phyloP scores from a whole-genome alignment of 1,140 invertebrate genomes.

The Drosophila cardini region DNA sequence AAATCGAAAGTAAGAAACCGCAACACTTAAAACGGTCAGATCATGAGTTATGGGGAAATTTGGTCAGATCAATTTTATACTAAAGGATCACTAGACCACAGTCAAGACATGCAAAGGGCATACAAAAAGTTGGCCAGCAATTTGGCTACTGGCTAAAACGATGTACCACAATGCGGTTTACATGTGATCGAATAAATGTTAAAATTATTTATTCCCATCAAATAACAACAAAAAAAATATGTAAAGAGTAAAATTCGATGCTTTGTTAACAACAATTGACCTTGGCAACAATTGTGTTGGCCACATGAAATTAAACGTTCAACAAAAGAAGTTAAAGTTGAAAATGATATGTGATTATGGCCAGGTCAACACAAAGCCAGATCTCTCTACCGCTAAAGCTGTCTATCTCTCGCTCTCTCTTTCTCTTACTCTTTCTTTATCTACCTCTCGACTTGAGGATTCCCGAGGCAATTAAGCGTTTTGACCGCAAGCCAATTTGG shows the following conservation, averaged over 20 bases:
- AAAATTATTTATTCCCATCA: conserved; percentile 13
- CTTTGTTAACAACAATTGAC: conserved; percentile 56
- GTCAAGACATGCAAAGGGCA: conserved; percentile 66
- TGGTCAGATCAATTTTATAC: conserved; percentile 7
- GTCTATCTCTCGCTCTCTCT: too few relatives aligned
- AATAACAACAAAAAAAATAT: neutral
- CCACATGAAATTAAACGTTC: conserved; percentile 28
- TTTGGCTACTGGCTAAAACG: conserved; percentile 31
- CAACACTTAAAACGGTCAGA: conserved; percentile 44
- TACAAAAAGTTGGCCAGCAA: conserved; percentile 4
- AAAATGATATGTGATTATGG: conserved; percentile 18
- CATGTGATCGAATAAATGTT: neutral
- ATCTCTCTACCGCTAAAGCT: neutral
- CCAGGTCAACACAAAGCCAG: conserved; percentile 18
- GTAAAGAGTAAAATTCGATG: too few relatives aligned
- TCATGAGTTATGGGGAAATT: conserved; percentile 29
- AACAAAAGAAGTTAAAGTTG: conserved; percentile 38
- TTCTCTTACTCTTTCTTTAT: too few relatives aligned
- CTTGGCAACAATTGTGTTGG: conserved; percentile 71
- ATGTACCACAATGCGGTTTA: conserved; percentile 38
- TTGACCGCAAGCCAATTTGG: conserved; percentile 84
- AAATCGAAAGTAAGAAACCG: conserved; percentile 78
- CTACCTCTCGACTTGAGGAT: neutral
- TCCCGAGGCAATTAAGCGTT: conserved; percentile 75
- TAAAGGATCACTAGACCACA: conserved; percentile 64